Evolutionary conservation across 2,797 vertebrate genomes (phyloP), one percentile per base, ranked within the genome.

Genomic region (Rhynchonycteris naso): DNA sequence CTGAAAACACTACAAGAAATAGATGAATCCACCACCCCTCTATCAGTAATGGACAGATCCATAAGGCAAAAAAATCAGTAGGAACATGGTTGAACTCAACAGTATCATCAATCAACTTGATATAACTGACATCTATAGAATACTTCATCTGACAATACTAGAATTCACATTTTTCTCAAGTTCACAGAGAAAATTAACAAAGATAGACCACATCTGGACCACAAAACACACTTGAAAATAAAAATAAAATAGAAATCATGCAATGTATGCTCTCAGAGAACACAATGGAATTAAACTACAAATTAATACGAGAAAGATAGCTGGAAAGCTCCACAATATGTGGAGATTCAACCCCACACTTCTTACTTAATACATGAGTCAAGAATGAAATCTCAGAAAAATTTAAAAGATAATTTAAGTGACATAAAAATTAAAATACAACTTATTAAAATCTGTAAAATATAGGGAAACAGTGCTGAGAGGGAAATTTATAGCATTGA

Each of bases 311-410:
- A 92, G 33, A 78, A 90, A 72, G 50, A 71, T n/a, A 38, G 59
- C 1, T 28, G 22, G 43, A 54, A 69, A 88, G 38, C 13, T 12
- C 47, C 54, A 33, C 58, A 59, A 65, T 72, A 71, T 5, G 33
- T 75, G 54, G 21, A 88, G 83, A 65, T 83, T 52, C 59, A 69
- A 58, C 43, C n/a, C 18, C 12, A 7, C 24, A 50, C 43, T 69
- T 56, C 33, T 35, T 30, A 30, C 52, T 63, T 63, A 83, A 89
- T 21, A 72, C 22, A 69, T 7, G 15, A 30, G 10, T 52, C 22
- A 93, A 89, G 88, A 58, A 93, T 65, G 12, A 90, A 82, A 76
- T 82, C 35, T 63, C 63, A 88, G 74, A 83, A n/a, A 93, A 68
- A 71, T 81, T 56, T 14, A 52, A 75, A 65, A 75, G 24, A 28